A percentile compares a stretch with the other conserved stretches of the same genome.
Evolutionary conservation across 1,140 invertebrate species (phyloP).

Genomic region (Diabrotica undecimpunctata): DNA sequence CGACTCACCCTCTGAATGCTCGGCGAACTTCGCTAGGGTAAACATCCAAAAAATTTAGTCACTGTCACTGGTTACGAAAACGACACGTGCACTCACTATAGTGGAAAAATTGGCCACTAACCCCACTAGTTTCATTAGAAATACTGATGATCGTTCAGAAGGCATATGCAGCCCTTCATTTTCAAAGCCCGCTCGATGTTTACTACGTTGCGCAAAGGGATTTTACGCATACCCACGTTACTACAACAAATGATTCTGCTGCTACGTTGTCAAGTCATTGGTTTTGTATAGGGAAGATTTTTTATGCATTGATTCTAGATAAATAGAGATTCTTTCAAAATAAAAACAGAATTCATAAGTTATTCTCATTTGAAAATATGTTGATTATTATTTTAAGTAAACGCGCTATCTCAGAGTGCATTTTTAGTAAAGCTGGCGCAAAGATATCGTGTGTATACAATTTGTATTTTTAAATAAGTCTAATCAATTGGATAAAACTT

Average conservation of each 20-base stretch:
- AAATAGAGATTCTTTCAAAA: no score
- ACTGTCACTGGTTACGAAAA: constrained; percentile 14
- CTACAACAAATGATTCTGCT: constrained; percentile 4
- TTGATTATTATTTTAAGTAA: no score
- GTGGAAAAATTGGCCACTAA: constrained; percentile 15
- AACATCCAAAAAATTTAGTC: neutral
- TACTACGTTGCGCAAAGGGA: constrained; percentile 1
- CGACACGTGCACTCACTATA: constrained; percentile 14
- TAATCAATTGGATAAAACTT: no score
- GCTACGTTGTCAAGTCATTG: neutral
- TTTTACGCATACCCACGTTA: constrained; percentile 6
- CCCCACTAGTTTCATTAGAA: constrained; percentile 23
- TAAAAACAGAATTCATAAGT: no score
- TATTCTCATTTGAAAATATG: no score
- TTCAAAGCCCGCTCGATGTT: constrained; percentile 22
- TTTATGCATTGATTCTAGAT: no score
- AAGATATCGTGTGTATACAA: no score
- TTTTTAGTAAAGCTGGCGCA: no score
- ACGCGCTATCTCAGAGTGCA: no score
- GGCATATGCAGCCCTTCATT: constrained; percentile 16
- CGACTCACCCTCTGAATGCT: constrained; percentile 14
- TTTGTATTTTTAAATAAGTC: no score
- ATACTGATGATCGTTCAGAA: constrained; percentile 12
- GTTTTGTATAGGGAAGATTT: neutral
- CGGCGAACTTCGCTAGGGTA: neutral